Evolutionary conservation across 2,888 invertebrate genomes (phyloP), one percentile per base, ranked within the genome.

Genomic region (Zonitis immaculata): DNA sequence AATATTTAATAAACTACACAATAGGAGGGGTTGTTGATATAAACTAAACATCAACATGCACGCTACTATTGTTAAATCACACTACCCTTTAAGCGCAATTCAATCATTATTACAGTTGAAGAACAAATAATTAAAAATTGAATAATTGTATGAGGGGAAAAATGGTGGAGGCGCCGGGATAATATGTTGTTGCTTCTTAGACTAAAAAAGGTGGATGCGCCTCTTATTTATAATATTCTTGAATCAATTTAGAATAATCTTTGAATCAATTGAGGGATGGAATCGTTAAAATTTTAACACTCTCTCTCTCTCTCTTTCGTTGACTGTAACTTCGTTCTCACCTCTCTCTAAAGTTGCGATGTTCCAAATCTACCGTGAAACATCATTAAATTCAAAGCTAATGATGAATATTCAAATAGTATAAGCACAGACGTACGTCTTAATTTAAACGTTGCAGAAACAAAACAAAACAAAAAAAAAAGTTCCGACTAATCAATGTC

Each of bases 351-450:
- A 35, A 9, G 11, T 35, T 35, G 6, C 32, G 6, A 32, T 32
- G n/a, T n/a, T 6, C 2, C 3, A 35, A 60, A 62, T 61, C 63
- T 64, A 60, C 64, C 68, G 69, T 69, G 67, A 68, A 69, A 69
- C 68, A 66, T 69, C 69, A 69, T 69, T 69, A 69, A 69, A 68
- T 68, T 64, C 62, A 58, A 57, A 65, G 69, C 68, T 69, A 69
- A 69, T 69, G 67, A 69, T 63, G 67, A 58, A 57, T 52, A 42
- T 47, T 49, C 28, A 39, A 42, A 49, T 54, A 56, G 52, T n/a
- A 50, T 57, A 52, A 61, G 48, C 46, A 52, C 25, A 44, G 58
- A 58, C 47, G 42, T 51, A 54, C 58, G 56, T 49, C n/a, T n/a
- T n/a, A n/a, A n/a, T n/a, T n/a, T n/a, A n/a, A n/a, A n/a, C n/a